Evolutionary conservation across 2,888 invertebrate genomes (phyloP).

Genomic region (Nezara viridula): DNA sequence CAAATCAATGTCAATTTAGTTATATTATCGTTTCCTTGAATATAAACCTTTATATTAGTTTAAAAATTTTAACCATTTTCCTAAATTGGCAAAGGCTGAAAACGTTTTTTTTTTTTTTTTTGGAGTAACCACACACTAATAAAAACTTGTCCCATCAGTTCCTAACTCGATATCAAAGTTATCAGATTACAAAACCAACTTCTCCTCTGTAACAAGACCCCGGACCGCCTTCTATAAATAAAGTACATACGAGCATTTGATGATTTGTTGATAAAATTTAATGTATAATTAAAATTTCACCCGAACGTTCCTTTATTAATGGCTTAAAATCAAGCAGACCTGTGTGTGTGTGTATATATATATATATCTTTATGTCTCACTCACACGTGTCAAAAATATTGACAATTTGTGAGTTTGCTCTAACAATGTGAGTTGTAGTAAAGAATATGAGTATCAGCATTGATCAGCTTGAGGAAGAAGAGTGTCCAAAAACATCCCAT

Average conservation of each 20-base stretch:
- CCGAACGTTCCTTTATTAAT: too few relatives aligned
- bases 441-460: too few relatives aligned
- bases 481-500: too few relatives aligned
- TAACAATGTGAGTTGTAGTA: too few relatives aligned
- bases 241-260: neutral
- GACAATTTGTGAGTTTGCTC: too few relatives aligned
- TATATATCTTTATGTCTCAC: too few relatives aligned
- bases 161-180: neutral
- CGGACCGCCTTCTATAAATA: neutral
- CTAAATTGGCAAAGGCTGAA: neutral
- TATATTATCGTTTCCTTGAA: too few relatives aligned
- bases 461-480: too few relatives aligned
- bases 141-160: constrained; percentile 26
- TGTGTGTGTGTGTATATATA: too few relatives aligned
- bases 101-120: neutral
- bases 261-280: neutral
- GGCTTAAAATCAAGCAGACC: too few relatives aligned
- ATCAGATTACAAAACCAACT: neutral
- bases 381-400: too few relatives aligned
- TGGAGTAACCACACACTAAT: neutral
- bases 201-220: neutral
- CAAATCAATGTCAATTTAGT: too few relatives aligned
- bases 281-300: neutral
- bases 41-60: neutral
- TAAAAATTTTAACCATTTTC: neutral